Conservation (phyloP, 2,113 vertebrate genomes). For the Actenoides hombroni region DNA sequence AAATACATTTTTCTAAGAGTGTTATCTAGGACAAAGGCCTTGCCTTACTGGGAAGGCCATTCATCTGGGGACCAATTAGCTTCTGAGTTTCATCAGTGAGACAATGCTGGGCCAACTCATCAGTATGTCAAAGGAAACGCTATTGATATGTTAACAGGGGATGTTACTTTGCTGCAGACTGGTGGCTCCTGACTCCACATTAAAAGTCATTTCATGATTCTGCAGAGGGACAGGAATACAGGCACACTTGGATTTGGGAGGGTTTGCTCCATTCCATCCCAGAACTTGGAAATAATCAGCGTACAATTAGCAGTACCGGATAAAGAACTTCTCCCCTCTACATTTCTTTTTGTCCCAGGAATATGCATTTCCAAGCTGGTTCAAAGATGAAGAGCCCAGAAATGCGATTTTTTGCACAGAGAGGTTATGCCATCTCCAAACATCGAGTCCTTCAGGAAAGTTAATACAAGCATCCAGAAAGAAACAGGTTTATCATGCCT, state of each 20-base stretch:
- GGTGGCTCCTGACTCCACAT: not conserved
- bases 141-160: not conserved
- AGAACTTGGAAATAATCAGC: not conserved
- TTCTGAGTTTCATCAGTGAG: not conserved
- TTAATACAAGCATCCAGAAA: not conserved
- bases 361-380: not conserved
- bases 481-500: rapidly evolving
- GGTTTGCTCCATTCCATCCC: not conserved
- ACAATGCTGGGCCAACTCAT: not conserved
- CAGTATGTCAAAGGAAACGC: not conserved
- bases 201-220: not conserved
- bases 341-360: not conserved
- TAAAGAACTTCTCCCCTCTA: not conserved
- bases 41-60: not conserved
- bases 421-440: not conserved
- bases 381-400: not conserved
- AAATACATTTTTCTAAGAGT: not conserved
- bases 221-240: not conserved
- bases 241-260: not conserved
- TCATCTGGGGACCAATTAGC: not conserved
- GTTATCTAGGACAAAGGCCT: not conserved
- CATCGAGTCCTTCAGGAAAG: not conserved
- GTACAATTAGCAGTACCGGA: not conserved
- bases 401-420: too few relatives aligned
- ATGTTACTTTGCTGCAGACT: not conserved